Conservation (phyloP, 1,140 invertebrate species). For the Melanaphis sacchari region DNA sequence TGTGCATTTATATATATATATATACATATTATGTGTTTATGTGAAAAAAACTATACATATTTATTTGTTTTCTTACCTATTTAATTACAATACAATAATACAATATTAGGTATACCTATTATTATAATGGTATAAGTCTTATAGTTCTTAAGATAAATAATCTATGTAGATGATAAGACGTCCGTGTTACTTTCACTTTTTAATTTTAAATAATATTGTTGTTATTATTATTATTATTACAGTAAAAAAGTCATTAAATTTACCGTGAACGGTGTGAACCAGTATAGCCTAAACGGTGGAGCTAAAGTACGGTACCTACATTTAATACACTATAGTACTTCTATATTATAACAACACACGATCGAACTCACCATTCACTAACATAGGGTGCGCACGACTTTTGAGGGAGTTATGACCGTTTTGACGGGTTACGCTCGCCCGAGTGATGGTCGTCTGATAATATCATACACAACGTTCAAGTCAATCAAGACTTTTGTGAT, state of each 20-base stretch:
- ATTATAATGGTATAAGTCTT: background rate
- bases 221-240: background rate
- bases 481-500: background rate
- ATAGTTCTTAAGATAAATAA: background rate
- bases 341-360: background rate
- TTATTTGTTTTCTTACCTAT: slow-evolving; percentile 36
- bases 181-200: background rate
- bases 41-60: background rate
- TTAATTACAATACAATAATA: background rate
- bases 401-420: background rate
- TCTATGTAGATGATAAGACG: background rate
- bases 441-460: background rate
- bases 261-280: background rate
- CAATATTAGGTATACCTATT: background rate
- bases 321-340: background rate
- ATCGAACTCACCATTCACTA: background rate
- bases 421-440: background rate
- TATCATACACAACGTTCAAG: background rate
- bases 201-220: background rate
- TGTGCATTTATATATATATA: background rate
- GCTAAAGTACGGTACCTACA: background rate
- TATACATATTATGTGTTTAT: background rate
- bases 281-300: background rate
- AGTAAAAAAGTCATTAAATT: background rate
- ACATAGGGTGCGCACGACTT: background rate